Evolutionary conservation across 2,888 invertebrate species (phyloP).

Genomic region (Seira musarum): DNA sequence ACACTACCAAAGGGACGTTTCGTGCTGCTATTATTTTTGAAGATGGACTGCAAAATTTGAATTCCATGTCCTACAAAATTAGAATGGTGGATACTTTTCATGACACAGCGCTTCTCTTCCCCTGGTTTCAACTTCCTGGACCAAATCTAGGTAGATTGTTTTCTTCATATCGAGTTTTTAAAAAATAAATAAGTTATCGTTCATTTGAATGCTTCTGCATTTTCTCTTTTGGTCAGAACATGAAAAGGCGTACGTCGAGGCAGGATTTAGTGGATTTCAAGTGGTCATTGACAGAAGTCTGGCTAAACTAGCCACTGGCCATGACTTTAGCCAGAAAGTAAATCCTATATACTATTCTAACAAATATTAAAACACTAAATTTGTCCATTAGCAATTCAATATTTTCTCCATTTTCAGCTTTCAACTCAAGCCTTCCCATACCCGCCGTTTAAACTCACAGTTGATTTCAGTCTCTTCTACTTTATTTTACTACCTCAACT

Average conservation of each 20-base stretch:
- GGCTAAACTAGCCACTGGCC: constrained; percentile 54
- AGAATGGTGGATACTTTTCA: constrained; percentile 60
- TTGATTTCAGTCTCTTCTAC: constrained; percentile 70
- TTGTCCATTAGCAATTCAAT: too few species aligned
- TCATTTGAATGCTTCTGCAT: background rate
- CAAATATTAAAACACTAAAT: too few species aligned
- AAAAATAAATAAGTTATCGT: too few species aligned
- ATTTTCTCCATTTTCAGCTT: constrained; percentile 70
- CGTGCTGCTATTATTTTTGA: constrained; percentile 67
- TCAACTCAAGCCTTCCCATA: constrained; percentile 77
- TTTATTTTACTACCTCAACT: constrained; percentile 70
- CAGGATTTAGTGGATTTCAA: constrained; percentile 69
- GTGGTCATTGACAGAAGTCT: constrained; percentile 65
- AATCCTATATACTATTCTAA: constrained; percentile 8
- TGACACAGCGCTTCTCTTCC: constrained; percentile 60
- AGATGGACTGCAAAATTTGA: constrained; percentile 41
- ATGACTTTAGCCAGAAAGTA: constrained; percentile 31
- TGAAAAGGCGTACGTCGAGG: constrained; percentile 55
- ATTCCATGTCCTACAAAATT: constrained; percentile 64
- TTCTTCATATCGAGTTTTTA: too few species aligned
- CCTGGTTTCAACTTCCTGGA: constrained; percentile 66
- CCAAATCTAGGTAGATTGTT: constrained; percentile 60
- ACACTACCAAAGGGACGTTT: constrained; percentile 32
- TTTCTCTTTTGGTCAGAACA: constrained; percentile 38
- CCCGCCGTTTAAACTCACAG: constrained; percentile 72